Evolutionary conservation across 2,113 vertebrate species (phyloP).

Genomic region (Leptosomus discolor): DNA sequence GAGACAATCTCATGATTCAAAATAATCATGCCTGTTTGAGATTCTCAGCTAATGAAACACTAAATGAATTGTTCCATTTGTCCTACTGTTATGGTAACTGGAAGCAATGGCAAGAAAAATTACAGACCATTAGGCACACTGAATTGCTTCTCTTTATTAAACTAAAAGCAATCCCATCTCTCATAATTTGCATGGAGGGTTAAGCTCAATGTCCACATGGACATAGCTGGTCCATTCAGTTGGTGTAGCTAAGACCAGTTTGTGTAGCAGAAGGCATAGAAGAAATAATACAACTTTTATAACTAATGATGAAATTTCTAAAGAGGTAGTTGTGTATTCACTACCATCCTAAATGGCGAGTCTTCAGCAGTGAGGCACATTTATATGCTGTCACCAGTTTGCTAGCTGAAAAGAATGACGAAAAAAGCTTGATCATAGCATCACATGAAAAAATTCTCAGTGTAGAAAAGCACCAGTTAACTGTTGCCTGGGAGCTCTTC

Average conservation of each 20-base stretch:
- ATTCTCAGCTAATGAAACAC: neutral
- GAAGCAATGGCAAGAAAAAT: neutral
- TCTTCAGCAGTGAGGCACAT: neutral
- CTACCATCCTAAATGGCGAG: neutral
- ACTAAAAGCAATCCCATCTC: neutral
- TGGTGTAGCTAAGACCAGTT: neutral
- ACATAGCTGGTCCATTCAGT: neutral
- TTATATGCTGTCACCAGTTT: neutral
- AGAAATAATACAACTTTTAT: neutral
- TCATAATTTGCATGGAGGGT: neutral
- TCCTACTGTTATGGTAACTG: neutral
- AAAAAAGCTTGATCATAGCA: neutral
- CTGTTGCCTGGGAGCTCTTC: neutral
- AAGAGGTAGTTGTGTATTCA: neutral
- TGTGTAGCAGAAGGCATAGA: neutral
- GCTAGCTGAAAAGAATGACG: neutral
- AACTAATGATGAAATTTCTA: neutral
- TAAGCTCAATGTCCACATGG: neutral
- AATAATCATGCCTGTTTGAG: neutral
- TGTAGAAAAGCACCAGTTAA: neutral
- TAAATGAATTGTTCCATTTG: neutral
- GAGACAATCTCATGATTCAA: neutral
- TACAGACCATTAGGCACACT: neutral
- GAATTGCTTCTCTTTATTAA: neutral
- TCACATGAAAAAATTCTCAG: neutral